These are phyloP conservation scores for Tangara arthus DNA, from an alignment of 2,797 vertebrate genomes.

Conservation along the genomic window DNA sequence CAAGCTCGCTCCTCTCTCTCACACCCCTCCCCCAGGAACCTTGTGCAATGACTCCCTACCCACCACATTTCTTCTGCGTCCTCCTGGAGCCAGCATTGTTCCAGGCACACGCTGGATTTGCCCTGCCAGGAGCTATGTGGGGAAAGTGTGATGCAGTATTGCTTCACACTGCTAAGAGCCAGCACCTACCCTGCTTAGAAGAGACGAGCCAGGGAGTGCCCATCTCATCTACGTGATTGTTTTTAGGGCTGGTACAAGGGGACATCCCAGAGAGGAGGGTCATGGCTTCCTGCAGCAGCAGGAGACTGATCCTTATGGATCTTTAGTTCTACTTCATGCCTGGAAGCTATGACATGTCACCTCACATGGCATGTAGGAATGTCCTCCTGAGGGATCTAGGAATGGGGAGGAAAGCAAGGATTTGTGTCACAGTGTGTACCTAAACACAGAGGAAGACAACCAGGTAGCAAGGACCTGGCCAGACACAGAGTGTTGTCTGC, in stretches of 20 bases:
- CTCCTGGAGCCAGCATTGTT: neutral
- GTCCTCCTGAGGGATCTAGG: neutral
- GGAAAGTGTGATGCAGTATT: neutral
- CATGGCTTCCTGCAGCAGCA: neutral
- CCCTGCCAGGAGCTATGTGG: neutral
- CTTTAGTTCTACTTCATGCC: neutral
- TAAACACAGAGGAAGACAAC: neutral
- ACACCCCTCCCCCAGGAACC: neutral
- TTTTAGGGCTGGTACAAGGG: neutral
- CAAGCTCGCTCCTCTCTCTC: neutral
- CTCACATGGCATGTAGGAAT: fast-evolving
- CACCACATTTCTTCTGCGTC: neutral
- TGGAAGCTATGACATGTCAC: neutral
- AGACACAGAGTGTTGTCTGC: neutral
- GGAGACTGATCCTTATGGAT: neutral
- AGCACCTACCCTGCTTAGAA: neutral
- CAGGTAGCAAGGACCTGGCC: neutral
- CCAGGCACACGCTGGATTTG: neutral
- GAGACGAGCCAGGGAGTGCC: neutral
- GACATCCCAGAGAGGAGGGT: neutral
- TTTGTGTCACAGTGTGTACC: neutral
- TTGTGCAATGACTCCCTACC: neutral
- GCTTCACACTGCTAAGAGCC: neutral
- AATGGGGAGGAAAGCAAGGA: neutral
- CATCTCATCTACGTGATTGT: fast-evolving